Evolutionary conservation across 2,888 invertebrate species (phyloP).

Genomic region (Oscheius sp.): DNA sequence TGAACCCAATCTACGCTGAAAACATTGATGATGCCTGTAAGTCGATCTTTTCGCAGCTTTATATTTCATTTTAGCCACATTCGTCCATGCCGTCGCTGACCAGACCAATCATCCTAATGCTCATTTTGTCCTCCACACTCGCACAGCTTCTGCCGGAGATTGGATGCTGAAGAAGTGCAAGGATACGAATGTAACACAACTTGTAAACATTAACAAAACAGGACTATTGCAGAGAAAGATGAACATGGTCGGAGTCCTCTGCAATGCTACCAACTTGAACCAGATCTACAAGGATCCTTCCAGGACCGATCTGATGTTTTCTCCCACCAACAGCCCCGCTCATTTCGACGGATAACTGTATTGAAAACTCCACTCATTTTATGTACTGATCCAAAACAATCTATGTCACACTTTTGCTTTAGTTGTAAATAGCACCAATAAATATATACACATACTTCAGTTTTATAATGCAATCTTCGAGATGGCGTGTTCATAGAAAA

Average conservation of each 20-base stretch:
- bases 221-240: conserved; percentile 13
- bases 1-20: conserved; percentile 39
- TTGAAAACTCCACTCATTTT: background rate
- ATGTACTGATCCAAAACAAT: conserved; percentile 1
- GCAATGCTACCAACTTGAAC: conserved; percentile 32
- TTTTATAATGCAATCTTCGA: no score
- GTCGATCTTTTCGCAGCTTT: background rate
- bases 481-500: no score
- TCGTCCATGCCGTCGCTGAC: conserved; percentile 31
- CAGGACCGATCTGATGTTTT: conserved; percentile 20
- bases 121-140: conserved; percentile 31
- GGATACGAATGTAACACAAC: conserved; percentile 19
- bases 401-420: conserved; percentile 25
- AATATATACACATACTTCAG: background rate
- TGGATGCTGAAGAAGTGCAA: conserved; percentile 36
- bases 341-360: conserved; percentile 38
- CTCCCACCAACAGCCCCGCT: conserved; percentile 39
- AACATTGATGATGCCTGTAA: conserved; percentile 33
- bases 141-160: conserved; percentile 38
- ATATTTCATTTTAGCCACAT: conserved; percentile 23
- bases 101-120: conserved; percentile 25
- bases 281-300: conserved; percentile 38
- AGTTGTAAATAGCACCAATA: conserved; percentile 27
- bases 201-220: background rate
- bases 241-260: conserved; percentile 32